These are phyloP conservation scores for Spheniscus mendiculus DNA, from an alignment of 2,113 vertebrate species.

Conservation along the genomic window DNA sequence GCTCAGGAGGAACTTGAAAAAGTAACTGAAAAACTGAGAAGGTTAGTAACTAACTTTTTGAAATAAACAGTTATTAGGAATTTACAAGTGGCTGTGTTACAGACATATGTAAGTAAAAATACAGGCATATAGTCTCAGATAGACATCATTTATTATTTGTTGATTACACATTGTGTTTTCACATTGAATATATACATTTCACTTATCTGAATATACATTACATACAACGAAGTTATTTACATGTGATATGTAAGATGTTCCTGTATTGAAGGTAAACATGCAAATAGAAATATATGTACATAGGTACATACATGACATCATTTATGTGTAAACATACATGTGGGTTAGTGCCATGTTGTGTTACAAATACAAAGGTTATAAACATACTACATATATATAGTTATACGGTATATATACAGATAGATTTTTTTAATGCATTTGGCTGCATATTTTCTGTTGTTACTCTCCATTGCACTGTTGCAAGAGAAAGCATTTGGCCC, in stretches of 20 bases:
- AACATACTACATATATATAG: not conserved
- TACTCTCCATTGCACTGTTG: not conserved
- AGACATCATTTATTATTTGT: not conserved
- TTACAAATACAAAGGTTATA: not conserved
- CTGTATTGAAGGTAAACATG: not conserved
- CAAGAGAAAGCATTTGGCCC: not conserved
- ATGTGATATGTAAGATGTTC: not conserved
- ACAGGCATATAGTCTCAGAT: not conserved
- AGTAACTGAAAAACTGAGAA: slow-evolving; percentile 92
- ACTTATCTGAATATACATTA: not conserved
- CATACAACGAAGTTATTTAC: not conserved
- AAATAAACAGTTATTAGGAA: not conserved
- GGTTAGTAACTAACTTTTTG: slow-evolving; percentile 73
- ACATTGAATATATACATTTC: not conserved
- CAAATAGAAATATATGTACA: not conserved
- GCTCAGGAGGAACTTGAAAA: slow-evolving; percentile 97
- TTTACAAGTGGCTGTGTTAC: not conserved
- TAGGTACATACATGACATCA: not conserved
- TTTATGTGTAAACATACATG: not conserved
- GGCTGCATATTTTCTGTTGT: not conserved
- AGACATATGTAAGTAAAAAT: not conserved
- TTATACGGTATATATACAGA: not conserved
- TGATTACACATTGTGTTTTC: not conserved
- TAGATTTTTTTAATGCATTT: not conserved
- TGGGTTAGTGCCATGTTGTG: not conserved